These are phyloP conservation scores for Lepidothrix coronata DNA, from an alignment of 2,113 vertebrate species.

Conservation along the genomic window DNA sequence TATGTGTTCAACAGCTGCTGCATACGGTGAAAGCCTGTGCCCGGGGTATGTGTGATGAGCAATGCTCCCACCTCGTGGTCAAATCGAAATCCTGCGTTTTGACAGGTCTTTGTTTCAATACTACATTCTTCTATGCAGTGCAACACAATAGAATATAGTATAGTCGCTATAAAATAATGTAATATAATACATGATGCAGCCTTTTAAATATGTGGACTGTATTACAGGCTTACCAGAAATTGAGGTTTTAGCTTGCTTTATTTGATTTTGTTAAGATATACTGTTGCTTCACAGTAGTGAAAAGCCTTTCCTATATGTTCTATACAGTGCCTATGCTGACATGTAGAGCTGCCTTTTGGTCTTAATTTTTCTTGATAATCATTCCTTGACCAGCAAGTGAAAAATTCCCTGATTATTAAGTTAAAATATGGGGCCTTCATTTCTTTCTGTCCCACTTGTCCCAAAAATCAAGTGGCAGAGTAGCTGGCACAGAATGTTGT, in stretches of 20 bases:
- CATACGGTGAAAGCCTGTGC: neutral
- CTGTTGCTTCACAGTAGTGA: neutral
- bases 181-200: neutral
- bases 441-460: neutral
- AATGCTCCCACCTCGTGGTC: slow-evolving; percentile 27
- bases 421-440: neutral
- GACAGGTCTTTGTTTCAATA: neutral
- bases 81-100: neutral
- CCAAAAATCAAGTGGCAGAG: neutral
- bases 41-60: neutral
- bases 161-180: neutral
- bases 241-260: neutral
- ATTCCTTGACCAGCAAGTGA: neutral
- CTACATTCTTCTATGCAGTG: neutral
- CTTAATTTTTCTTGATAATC: neutral
- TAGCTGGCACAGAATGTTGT: neutral
- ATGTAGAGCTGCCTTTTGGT: neutral
- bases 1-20: neutral
- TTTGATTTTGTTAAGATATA: neutral
- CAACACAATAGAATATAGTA: neutral
- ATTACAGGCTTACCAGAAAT: neutral
- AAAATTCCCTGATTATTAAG: neutral
- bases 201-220: neutral
- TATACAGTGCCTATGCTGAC: neutral
- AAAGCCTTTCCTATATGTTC: neutral